A percentile compares a stretch with the other conserved stretches of the same genome.
These are phyloP conservation scores for Cephus nigrinus DNA, from an alignment of 2,888 invertebrate species.

Conservation along the genomic window DNA sequence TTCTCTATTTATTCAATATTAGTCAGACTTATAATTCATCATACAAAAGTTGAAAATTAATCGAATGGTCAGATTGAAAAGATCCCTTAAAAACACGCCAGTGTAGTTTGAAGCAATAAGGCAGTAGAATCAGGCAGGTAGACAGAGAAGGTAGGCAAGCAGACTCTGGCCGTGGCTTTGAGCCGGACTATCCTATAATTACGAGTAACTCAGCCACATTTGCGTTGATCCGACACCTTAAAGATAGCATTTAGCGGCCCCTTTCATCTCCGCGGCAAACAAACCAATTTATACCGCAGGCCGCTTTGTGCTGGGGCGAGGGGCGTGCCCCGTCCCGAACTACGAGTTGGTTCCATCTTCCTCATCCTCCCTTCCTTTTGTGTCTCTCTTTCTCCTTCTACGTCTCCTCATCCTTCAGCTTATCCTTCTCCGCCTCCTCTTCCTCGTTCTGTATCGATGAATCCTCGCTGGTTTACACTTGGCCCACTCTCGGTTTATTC, in stretches of 20 bases:
- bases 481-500: no score
- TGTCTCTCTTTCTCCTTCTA: constrained; percentile 27
- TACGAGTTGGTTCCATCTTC: constrained; percentile 18
- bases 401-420: constrained; percentile 24
- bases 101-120: constrained; percentile 50
- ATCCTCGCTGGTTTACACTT: neutral
- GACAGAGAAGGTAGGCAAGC: constrained; percentile 44
- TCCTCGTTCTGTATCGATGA: constrained; percentile 14
- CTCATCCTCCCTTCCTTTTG: neutral
- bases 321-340: constrained; percentile 66
- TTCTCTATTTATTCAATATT: no score
- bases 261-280: constrained; percentile 67
- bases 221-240: constrained; percentile 68
- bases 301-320: constrained; percentile 69
- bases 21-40: no score
- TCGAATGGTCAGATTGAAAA: neutral
- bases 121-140: constrained; percentile 30
- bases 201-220: constrained; percentile 67
- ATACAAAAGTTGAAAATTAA: no score
- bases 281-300: constrained; percentile 67
- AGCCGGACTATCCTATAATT: constrained; percentile 64
- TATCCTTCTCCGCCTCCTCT: constrained; percentile 30
- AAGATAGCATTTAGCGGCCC: constrained; percentile 67
- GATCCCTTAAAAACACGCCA: constrained; percentile 44
- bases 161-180: constrained; percentile 49